Evolutionary conservation across 2,113 vertebrate species (phyloP), one percentile per base, ranked within the genome.

Genomic region (Suricata suricatta): DNA sequence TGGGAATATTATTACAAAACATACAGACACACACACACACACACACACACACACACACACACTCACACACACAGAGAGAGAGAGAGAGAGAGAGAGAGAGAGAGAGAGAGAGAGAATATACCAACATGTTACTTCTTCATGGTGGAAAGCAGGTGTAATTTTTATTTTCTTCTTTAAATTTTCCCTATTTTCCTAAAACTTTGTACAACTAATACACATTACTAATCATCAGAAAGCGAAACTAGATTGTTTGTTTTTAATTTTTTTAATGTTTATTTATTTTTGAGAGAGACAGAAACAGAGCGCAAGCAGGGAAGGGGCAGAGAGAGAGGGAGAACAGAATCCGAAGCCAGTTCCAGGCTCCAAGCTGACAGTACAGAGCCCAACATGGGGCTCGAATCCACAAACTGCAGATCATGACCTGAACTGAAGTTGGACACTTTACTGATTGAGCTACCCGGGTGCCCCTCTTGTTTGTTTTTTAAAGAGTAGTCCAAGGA

Each of bases 161-260:
- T 76, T 82, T 76, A 91, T 52, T 87, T 83, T 84, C 47, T 44
- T 84, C 89, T 91, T 88, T 63, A 88, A 69, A 38, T 63, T 38
- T 66, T 88, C 60, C 25, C 7, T 31, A 64, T 64, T 71, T 84
- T 95, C 29, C 77, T 31, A 52, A 83, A 92, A 64, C 50, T 79
- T 84, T 84, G 63, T 23, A 72, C 4, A 60, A 76, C 68, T 17
- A 88, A 63, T 31, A 76, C 19, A 9, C 17, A 76, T 27, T 79
- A 66, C 25, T 52, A 80, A 71, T n/a, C 29, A 52, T 76, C 8
- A 54, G 31, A 68, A 96, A 88, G 14, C 2, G 10, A 77, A 85
- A 69, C 27, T 89, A 25, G 38, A 7, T 41, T 44, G 38, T 38
- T 72, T 33, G 13, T 44, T 63, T 7, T 60, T 60, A 47, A 47